Percentiles rank a stretch among this genome's conserved stretches.
Conservation (phyloP, 2,888 invertebrate genomes). For the Machimus rusticus region DNA sequence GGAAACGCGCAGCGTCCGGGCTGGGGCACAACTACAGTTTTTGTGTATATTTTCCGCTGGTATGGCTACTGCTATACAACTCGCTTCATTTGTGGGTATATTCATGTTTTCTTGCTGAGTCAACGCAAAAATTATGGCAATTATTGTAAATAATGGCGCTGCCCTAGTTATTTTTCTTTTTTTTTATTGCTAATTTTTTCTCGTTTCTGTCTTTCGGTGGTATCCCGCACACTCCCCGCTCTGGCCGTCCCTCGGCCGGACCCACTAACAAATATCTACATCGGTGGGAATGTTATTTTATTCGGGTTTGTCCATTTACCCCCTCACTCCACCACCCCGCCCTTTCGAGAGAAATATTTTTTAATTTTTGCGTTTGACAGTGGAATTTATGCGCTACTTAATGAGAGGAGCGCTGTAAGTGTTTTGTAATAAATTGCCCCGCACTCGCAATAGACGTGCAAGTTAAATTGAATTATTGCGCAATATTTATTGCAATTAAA, state of each 20-base stretch:
- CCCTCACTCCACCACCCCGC: not conserved
- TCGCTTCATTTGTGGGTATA: constrained; percentile 19
- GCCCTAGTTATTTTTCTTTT: constrained; percentile 35
- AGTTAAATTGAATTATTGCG: constrained; percentile 25
- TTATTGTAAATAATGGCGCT: constrained; percentile 46
- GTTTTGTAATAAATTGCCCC: constrained; percentile 19
- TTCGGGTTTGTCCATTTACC: not conserved
- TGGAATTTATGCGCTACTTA: constrained; percentile 29
- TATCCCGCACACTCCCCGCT: not conserved
- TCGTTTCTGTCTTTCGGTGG: constrained; percentile 4
- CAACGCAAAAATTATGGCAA: constrained; percentile 47
- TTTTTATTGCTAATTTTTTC: constrained; percentile 44
- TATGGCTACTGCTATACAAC: not conserved
- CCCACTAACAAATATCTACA: not conserved
- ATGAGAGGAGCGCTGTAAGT: not conserved
- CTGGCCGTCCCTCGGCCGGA: not conserved
- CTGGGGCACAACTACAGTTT: constrained; percentile 9
- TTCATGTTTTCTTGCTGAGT: constrained; percentile 42
- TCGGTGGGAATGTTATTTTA: constrained; percentile 17
- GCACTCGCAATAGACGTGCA: constrained; percentile 12
- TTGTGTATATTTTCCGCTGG: constrained; percentile 13
- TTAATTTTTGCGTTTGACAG: constrained; percentile 33
- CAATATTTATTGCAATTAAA: constrained; percentile 15
- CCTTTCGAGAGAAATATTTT: not conserved
- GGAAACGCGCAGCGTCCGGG: not conserved